Conservation (phyloP, 2,797 vertebrate genomes). For the Ptychadena robeensis region DNA sequence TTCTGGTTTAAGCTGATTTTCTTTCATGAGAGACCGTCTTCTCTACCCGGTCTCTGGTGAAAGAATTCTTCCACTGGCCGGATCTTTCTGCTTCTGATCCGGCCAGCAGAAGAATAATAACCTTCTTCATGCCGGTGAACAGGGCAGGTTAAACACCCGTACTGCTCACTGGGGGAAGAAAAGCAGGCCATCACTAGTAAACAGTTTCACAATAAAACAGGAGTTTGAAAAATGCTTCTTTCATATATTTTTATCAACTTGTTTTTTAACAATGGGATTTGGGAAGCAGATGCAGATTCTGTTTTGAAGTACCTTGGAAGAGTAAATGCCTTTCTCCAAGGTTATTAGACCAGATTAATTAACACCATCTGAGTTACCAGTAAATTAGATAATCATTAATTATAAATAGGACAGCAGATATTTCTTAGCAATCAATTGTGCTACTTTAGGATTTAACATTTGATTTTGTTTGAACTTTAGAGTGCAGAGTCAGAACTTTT, state of each 20-base stretch:
- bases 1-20: too few species aligned
- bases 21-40: too few species aligned
- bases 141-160: too few species aligned
- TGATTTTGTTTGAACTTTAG: not conserved
- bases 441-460: not conserved
- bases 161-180: too few species aligned
- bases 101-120: too few species aligned
- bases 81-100: too few species aligned
- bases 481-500: not conserved
- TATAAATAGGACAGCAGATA: conserved; percentile 27
- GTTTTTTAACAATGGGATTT: not conserved
- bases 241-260: not conserved
- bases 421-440: not conserved
- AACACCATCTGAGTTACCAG: conserved; percentile 25
- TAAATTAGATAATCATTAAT: conserved; percentile 42
- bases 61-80: too few species aligned
- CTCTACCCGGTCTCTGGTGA: too few species aligned
- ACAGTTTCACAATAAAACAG: too few species aligned
- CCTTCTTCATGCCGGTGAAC: too few species aligned
- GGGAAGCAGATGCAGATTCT: not conserved
- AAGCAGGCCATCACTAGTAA: too few species aligned
- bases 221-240: not conserved
- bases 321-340: conserved; percentile 23
- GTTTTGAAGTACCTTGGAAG: conserved; percentile 18
- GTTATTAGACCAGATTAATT: conserved; percentile 42